Evolutionary conservation across 2,113 vertebrate genomes (phyloP).

Genomic region (Campylomormyrus tamandua): DNA sequence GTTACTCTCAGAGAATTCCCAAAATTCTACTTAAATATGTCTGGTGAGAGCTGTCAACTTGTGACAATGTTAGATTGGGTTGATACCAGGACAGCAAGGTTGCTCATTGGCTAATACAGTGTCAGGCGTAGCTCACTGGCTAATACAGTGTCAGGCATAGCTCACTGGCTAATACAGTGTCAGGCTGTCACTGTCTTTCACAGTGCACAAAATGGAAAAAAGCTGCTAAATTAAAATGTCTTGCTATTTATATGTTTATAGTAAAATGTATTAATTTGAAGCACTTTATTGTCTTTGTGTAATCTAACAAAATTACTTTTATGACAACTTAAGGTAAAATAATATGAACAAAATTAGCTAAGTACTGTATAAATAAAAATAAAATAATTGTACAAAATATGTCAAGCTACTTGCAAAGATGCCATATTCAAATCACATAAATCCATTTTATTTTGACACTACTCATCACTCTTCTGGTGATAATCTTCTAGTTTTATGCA

Average conservation of each 20-base stretch:
- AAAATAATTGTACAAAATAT: too few relatives aligned
- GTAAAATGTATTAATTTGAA: background rate
- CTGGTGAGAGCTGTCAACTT: background rate
- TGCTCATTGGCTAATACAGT: background rate
- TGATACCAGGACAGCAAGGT: background rate
- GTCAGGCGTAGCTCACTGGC: background rate
- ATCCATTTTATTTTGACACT: background rate
- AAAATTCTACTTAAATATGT: background rate
- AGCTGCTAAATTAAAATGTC: background rate
- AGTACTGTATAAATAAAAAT: too few relatives aligned
- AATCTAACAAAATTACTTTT: too few relatives aligned
- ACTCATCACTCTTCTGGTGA: background rate
- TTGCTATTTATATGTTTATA: background rate
- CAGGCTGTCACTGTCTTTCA: background rate
- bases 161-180: background rate
- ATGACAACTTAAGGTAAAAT: too few relatives aligned
- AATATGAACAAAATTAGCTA: too few relatives aligned
- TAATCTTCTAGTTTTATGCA: background rate
- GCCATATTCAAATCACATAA: background rate
- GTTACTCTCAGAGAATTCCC: background rate
- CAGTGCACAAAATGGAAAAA: background rate
- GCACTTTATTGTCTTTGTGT: too few relatives aligned
- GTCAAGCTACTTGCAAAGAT: too few relatives aligned
- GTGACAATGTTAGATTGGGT: background rate
- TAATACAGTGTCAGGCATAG: background rate